Conservation (phyloP, 2,797 vertebrate species). For the Gallinago stenura region DNA sequence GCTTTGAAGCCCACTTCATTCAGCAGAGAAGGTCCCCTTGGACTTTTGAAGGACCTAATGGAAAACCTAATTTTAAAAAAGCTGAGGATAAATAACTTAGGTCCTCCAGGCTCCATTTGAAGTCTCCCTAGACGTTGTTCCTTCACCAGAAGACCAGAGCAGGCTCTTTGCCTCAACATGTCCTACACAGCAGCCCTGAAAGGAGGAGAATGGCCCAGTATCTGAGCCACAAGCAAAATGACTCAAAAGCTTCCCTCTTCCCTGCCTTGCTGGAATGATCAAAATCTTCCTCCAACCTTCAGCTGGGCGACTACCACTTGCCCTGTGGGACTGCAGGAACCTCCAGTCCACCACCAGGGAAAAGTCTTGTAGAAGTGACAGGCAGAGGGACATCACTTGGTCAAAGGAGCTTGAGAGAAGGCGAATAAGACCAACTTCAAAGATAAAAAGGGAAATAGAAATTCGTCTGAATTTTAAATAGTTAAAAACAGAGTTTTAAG, state of each 20-base stretch:
- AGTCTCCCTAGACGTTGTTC: conserved; percentile 1
- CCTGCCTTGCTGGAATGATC: conserved; percentile 44
- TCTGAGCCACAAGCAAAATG: conserved; percentile 26
- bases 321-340: neutral
- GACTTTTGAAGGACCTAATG: neutral
- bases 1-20: neutral
- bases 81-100: neutral
- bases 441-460: neutral
- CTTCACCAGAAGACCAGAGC: conserved; percentile 27
- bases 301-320: neutral
- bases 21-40: neutral
- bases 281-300: neutral
- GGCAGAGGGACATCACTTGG: neutral
- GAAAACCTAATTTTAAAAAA: neutral
- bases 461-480: neutral
- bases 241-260: conserved; percentile 6
- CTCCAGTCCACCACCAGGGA: neutral
- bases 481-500: conserved; percentile 25
- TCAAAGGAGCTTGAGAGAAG: neutral
- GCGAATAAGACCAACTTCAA: conserved; percentile 3
- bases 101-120: neutral
- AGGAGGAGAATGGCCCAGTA: neutral
- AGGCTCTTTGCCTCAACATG: neutral
- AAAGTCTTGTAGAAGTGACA: neutral
- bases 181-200: neutral